Evolutionary conservation across 2,797 vertebrate genomes (phyloP).

Genomic region (Channa striata): DNA sequence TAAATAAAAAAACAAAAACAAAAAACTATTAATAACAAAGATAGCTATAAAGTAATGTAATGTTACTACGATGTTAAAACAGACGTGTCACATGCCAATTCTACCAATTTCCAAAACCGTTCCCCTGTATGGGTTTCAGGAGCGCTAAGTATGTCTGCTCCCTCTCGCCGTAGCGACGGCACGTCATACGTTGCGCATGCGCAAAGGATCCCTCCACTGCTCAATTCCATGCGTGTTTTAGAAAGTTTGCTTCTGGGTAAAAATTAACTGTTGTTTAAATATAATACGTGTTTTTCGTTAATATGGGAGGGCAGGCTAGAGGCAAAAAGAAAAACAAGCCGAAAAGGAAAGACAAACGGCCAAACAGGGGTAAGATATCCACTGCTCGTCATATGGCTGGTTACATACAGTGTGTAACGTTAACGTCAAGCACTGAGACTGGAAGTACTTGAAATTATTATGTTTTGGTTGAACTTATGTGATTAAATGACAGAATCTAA

Average conservation of each 20-base stretch:
- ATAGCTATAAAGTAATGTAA: background rate
- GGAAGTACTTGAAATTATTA: background rate
- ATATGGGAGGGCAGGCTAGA: slow-evolving; percentile 87
- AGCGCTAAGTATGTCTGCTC: slow-evolving; percentile 55
- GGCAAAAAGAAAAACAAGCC: slow-evolving; percentile 84
- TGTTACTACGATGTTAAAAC: fast-evolving
- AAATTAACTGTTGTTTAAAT: background rate
- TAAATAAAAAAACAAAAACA: no score
- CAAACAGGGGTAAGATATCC: slow-evolving; percentile 71
- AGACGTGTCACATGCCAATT: fast-evolving
- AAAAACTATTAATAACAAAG: no score
- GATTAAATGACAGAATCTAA: slow-evolving; percentile 11
- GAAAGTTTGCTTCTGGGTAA: slow-evolving; percentile 15
- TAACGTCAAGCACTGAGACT: background rate
- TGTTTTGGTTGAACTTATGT: background rate
- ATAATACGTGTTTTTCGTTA: slow-evolving; percentile 2
- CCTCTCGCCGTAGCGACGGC: slow-evolving; percentile 66
- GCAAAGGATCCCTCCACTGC: background rate
- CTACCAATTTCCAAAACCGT: fast-evolving
- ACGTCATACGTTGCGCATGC: slow-evolving; percentile 48
- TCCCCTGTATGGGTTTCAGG: background rate
- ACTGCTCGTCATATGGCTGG: slow-evolving; percentile 10
- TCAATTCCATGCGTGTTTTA: slow-evolving; percentile 54
- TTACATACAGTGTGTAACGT: slow-evolving; percentile 25
- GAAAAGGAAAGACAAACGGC: slow-evolving; percentile 78